A percentile compares a stretch with the other conserved stretches of the same genome.
phyloP scores from a whole-genome alignment of 2,797 vertebrate species.

The Chaetophractus vellerosus region DNA sequence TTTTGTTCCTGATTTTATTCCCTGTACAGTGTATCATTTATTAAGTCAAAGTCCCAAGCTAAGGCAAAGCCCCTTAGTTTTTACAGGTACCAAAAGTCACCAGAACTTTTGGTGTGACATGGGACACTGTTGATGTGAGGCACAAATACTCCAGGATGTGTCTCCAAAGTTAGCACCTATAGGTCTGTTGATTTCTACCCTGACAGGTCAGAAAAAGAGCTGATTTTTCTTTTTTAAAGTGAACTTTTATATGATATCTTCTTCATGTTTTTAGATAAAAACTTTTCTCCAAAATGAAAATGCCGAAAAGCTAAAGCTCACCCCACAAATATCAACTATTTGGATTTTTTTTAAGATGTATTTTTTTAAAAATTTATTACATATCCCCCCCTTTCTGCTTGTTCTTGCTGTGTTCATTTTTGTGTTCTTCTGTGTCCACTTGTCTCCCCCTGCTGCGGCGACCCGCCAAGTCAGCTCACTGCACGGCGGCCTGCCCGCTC shows the following conservation, averaged over 20 bases:
- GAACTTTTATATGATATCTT: conserved; percentile 40
- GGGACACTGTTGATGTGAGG: background rate
- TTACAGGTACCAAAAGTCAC: background rate
- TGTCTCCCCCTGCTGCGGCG: too few species aligned
- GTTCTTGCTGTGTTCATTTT: too few species aligned
- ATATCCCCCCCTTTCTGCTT: too few species aligned
- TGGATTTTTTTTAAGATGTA: too few species aligned
- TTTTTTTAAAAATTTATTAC: too few species aligned
- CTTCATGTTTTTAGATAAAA: background rate
- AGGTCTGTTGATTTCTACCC: background rate
- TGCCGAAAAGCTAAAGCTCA: background rate
- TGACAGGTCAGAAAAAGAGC: background rate
- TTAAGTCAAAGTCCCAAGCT: background rate
- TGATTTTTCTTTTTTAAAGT: background rate
- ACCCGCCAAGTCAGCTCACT: too few species aligned
- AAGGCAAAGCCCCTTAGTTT: conserved; percentile 14
- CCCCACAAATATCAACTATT: background rate
- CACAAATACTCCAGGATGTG: background rate
- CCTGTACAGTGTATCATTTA: background rate
- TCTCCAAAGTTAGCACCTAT: background rate
- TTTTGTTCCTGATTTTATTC: conserved; percentile 9
- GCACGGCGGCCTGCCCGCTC: too few species aligned
- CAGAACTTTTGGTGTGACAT: background rate
- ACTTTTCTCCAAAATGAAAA: conserved; percentile 17
- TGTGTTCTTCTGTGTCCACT: too few species aligned